phyloP scores from a whole-genome alignment of 2,888 invertebrate genomes.

The Pimpla rufipes region DNA sequence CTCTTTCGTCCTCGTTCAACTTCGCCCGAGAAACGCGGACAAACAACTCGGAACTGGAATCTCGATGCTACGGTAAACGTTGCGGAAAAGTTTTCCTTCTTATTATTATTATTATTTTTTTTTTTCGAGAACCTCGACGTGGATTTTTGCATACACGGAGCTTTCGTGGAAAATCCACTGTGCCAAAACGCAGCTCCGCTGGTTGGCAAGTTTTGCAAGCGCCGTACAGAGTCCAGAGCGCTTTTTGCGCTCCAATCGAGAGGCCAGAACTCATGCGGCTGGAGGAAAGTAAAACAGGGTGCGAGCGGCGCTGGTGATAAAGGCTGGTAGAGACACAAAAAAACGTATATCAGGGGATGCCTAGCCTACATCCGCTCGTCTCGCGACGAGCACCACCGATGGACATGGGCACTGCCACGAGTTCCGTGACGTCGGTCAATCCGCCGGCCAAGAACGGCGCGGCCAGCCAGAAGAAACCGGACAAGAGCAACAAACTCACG shows the following conservation, averaged over 20 bases:
- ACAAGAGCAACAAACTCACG: constrained; percentile 77
- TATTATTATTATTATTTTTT: not conserved
- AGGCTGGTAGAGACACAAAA: constrained; percentile 70
- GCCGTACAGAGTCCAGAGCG: no score
- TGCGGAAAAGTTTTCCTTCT: not conserved
- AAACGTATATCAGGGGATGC: constrained; percentile 82
- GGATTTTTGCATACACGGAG: not conserved
- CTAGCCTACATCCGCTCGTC: constrained; percentile 85
- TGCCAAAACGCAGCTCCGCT: constrained; percentile 1
- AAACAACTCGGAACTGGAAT: constrained; percentile 4
- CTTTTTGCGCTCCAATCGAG: not conserved
- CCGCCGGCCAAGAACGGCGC: constrained; percentile 73
- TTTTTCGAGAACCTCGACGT: not conserved
- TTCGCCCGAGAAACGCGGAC: not conserved
- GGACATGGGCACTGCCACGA: constrained; percentile 84
- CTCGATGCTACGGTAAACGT: not conserved
- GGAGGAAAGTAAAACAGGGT: not conserved
- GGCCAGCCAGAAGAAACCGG: constrained; percentile 77
- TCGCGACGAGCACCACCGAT: constrained; percentile 84
- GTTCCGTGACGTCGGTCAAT: constrained; percentile 82
- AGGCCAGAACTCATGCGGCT: constrained; percentile 11
- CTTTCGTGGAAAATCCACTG: not conserved
- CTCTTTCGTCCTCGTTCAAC: not conserved
- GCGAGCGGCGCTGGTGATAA: not conserved
- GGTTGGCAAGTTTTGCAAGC: not conserved